These are phyloP conservation scores for Adelphocoris suturalis DNA, from an alignment of 2,888 invertebrate species.

Conservation along the genomic window DNA sequence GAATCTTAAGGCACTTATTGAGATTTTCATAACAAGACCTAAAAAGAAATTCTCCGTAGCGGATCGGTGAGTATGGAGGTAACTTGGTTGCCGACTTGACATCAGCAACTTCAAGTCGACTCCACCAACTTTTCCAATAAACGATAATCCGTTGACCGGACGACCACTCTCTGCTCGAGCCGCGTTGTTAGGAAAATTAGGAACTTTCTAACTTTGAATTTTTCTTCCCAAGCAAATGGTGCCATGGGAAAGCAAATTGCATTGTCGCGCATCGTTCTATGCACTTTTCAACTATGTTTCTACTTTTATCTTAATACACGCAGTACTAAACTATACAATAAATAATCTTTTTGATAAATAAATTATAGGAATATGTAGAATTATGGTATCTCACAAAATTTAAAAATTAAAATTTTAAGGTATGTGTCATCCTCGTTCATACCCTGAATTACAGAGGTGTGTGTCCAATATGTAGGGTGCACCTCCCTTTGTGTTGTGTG, in stretches of 20 bases:
- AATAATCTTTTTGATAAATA: too few relatives aligned
- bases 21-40: not conserved
- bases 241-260: not conserved
- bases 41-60: not conserved
- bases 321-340: too few relatives aligned
- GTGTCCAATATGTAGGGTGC: too few relatives aligned
- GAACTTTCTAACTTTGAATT: not conserved
- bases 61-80: not conserved
- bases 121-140: constrained; percentile 27
- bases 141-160: constrained; percentile 22
- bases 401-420: too few relatives aligned
- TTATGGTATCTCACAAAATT: too few relatives aligned
- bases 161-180: constrained; percentile 4
- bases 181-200: not conserved
- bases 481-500: too few relatives aligned
- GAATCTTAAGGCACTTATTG: not conserved
- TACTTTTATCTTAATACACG: too few relatives aligned
- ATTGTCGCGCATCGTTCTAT: not conserved
- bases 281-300: too few relatives aligned
- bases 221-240: not conserved
- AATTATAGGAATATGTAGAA: too few relatives aligned
- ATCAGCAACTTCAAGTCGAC: constrained; percentile 1
- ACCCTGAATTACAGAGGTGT: too few relatives aligned
- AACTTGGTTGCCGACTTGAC: constrained; percentile 19
- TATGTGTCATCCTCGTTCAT: too few relatives aligned